Base-by-base conservation (phyloP, 2,797 vertebrate species). In the Scarus forsteni region DNA sequence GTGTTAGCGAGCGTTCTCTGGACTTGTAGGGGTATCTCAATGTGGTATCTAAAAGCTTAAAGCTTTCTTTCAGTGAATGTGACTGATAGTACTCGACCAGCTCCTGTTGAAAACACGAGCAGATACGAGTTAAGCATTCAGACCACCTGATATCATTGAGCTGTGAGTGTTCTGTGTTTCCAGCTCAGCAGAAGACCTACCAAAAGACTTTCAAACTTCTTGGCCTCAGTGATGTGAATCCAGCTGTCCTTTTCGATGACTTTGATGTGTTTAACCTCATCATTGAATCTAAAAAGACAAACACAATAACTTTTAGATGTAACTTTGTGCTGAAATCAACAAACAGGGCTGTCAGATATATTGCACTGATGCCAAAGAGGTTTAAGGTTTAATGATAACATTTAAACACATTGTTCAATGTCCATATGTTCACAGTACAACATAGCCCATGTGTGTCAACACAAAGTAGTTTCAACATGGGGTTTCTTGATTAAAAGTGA, bases 261-360 rank as follows among this genome's bases (percentile, higher is more conserved):
- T 92, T 99, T 99, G 64, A 99, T 99, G 91, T 99, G 98, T 74
- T 99, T 99, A 43, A 99, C 98, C 92, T 99, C 98, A 0, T 99
- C 98, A 0, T 98, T 98, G 87, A 99, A 99, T 92, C 98, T 99
- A 90, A 0, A 0, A 64, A 60, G 42, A 4, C 35, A 65, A 40
- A 46, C 10, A 38, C 38, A 11, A 49, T 27, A 27, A 27, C 27
- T 4, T 27, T 27, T 27, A 27, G 2, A 27, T 27, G 27, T 27
- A 27, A 27, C 27, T 27, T 27, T 27, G 27, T 4, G 4, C 27
- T 27, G 27, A 27, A 27, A 27, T 27, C 27, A 27, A 27, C 27
- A 27, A 27, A 2, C 27, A 27, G 27, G 27, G 27, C 27, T 27
- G 27, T 4, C 27, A 27, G 4, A 2, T 27, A 27, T 27, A 27